Base-by-base conservation (phyloP, 2,113 vertebrate species). In the Nanorana parkeri region DNA sequence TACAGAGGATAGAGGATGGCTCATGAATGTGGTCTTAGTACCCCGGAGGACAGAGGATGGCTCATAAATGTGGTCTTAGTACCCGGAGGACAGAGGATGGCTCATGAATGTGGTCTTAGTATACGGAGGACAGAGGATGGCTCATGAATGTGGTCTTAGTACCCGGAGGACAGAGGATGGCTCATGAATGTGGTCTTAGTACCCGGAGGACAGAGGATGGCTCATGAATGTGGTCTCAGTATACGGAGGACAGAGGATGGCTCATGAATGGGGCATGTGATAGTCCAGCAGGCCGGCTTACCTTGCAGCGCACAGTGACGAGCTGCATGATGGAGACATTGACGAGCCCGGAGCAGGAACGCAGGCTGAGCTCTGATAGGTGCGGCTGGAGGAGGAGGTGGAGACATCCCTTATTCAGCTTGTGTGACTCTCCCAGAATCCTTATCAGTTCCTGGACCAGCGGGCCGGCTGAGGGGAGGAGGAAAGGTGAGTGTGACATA, bases 381-480 rank as follows among this genome's bases (percentile, higher is more conserved):
- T 96, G 95, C 0, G 95, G 95, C 58, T 95, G 88, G 80, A 97
- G 88, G n/a, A 97, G 88, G 23, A 97, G 91, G 68, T 95, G 95
- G 1, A 96, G 94, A 0, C 91, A 91, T 0, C 94, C 91, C 0
- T 94, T 89, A 0, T 91, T 92, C 86, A 96, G 68, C 71, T 93
- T 87, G 77, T 88, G 91, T 41, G 87, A 91, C 20, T 78, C 72
- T 0, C 89, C 91, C 81, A 96, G 85, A 23, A 95, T 24, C 76
- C 0, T 23, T 4, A 90, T 88, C 80, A 96, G 91, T 56, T 96
- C 92, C 87, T 95, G 92, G 0, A 95, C 88, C 78, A 95, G 13
- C 0, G 4, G 61, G 1, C 76, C 36, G 0, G 89, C 91, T 92
- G 85, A 0, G 0, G 65, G 36, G 20, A 1, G 3, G 16, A 51